These are phyloP conservation scores for Limnephilus marmoratus DNA, from an alignment of 2,888 invertebrate genomes.

Conservation along the genomic window DNA sequence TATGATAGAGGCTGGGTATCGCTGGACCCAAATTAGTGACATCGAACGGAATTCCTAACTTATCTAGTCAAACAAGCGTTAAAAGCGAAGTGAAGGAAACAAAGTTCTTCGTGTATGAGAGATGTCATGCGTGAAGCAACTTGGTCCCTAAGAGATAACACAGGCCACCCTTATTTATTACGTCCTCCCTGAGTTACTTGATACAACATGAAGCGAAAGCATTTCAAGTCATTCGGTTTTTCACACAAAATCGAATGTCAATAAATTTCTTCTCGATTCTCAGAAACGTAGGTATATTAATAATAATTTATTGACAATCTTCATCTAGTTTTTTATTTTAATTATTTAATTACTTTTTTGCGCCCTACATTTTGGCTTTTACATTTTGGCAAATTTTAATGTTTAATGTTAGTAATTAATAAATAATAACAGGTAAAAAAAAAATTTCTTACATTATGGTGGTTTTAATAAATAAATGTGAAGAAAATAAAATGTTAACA, in stretches of 20 bases:
- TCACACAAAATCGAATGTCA: not conserved
- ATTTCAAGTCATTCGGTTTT: not conserved
- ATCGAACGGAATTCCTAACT: not conserved
- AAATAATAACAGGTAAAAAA: too few relatives aligned
- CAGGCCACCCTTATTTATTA: not conserved
- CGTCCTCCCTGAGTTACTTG: not conserved
- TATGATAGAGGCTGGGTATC: not conserved
- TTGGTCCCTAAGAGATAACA: constrained; percentile 2
- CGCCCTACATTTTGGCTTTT: too few relatives aligned
- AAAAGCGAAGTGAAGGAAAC: constrained; percentile 28
- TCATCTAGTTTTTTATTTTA: too few relatives aligned
- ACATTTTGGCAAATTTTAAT: too few relatives aligned
- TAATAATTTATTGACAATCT: not conserved
- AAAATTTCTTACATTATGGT: too few relatives aligned
- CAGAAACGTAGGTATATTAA: not conserved
- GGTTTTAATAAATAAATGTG: too few relatives aligned
- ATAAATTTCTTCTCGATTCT: not conserved
- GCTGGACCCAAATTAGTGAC: constrained; percentile 4
- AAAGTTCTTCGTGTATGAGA: constrained; percentile 13
- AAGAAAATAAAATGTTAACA: too few relatives aligned
- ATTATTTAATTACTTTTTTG: too few relatives aligned
- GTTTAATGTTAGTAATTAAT: not conserved
- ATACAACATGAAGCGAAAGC: not conserved
- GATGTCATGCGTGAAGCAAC: constrained; percentile 4
- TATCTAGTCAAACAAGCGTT: constrained; percentile 39